phyloP scores from a whole-genome alignment of 2,113 vertebrate species.

The Cisticola juncidis region DNA sequence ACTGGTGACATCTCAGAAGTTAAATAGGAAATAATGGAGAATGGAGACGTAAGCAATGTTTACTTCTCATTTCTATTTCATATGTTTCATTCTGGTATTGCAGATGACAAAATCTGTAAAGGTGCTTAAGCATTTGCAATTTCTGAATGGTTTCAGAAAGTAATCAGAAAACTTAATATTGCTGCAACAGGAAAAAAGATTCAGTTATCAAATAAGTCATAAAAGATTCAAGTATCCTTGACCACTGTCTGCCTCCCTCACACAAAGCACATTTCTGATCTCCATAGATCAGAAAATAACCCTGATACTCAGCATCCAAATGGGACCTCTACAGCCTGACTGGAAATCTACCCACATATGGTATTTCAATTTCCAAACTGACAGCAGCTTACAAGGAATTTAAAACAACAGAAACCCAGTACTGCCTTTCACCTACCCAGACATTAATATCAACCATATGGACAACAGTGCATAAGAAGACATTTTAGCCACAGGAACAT shows the following conservation, averaged over 20 bases:
- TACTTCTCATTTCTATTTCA: not conserved
- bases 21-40: not conserved
- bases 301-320: not conserved
- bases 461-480: not conserved
- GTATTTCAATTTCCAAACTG: not conserved
- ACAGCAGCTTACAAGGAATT: not conserved
- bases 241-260: not conserved
- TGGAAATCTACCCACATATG: not conserved
- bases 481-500: not conserved
- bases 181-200: not conserved
- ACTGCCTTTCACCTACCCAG: not conserved
- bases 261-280: not conserved
- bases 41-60: not conserved
- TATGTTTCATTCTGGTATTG: not conserved
- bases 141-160: not conserved
- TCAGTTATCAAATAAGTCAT: not conserved
- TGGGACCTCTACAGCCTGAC: not conserved
- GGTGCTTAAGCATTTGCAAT: not conserved
- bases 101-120: not conserved
- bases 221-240: not conserved
- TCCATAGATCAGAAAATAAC: not conserved
- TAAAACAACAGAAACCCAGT: not conserved
- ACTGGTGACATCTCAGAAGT: not conserved
- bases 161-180: not conserved
- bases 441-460: not conserved